A percentile compares a stretch with the other conserved stretches of the same genome.
Conservation (phyloP, 2,113 vertebrate genomes). For the Brevimyrus niger region DNA sequence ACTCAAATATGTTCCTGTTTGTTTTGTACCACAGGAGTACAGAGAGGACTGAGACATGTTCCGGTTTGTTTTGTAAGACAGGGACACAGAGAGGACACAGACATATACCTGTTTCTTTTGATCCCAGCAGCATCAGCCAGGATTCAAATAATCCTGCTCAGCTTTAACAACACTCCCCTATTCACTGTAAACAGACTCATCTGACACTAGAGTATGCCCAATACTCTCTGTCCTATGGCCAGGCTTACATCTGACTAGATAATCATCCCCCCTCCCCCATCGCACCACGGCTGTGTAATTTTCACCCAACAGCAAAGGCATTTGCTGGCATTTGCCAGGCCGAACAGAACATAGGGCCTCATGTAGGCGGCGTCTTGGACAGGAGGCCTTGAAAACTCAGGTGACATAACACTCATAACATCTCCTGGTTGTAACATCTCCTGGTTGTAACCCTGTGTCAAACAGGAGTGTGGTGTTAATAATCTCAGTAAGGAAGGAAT, state of each 20-base stretch:
- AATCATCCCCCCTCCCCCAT: background rate
- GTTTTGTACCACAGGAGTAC: too few species aligned
- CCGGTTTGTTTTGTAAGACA: too few species aligned
- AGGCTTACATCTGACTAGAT: background rate
- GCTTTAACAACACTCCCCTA: slow-evolving; percentile 7
- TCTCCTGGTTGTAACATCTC: background rate
- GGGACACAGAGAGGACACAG: too few species aligned
- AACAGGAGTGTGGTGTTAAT: background rate
- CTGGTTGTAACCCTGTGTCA: background rate
- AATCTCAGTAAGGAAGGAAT: background rate
- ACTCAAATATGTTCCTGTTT: background rate
- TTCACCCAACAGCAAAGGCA: slow-evolving; percentile 4
- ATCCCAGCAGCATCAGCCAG: background rate
- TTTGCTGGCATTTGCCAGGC: slow-evolving; percentile 12
- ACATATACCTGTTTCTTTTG: background rate
- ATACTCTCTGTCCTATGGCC: background rate
- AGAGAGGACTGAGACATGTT: background rate
- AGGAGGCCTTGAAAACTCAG: background rate
- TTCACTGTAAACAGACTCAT: background rate
- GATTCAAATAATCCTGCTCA: background rate
- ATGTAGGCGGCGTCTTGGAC: background rate
- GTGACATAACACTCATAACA: slow-evolving; percentile 21
- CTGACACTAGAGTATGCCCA: background rate
- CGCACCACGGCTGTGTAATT: background rate
- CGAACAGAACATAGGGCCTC: background rate